phyloP scores from a whole-genome alignment of 1,140 invertebrate genomes.

The Parasteatoda tepidariorum region DNA sequence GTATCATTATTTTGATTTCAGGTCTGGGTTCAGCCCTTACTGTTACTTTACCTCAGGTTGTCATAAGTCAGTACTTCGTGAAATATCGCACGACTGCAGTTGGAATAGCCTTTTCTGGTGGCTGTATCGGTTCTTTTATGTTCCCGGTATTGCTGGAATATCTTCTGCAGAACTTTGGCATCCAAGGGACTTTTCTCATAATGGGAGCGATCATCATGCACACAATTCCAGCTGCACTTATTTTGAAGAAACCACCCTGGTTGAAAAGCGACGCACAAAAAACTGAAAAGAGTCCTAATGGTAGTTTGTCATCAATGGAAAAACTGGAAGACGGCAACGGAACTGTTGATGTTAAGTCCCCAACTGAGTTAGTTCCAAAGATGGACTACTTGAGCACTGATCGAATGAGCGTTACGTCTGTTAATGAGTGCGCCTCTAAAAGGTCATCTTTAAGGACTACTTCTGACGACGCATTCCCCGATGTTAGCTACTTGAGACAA shows the following conservation, averaged over 20 bases:
- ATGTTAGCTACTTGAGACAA: background rate
- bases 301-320: background rate
- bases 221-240: conserved; percentile 66
- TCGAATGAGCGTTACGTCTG: too few species aligned
- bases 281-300: too few species aligned
- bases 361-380: background rate
- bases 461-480: background rate
- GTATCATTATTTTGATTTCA: background rate
- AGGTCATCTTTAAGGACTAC: background rate
- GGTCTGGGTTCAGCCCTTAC: conserved; percentile 24
- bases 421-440: background rate
- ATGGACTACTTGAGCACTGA: background rate
- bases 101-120: conserved; percentile 66
- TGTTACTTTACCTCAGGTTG: conserved; percentile 59
- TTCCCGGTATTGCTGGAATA: conserved; percentile 66
- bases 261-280: background rate
- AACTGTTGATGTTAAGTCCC: background rate
- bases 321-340: background rate
- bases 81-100: conserved; percentile 40
- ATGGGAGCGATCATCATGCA: conserved; percentile 85
- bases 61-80: conserved; percentile 42
- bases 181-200: conserved; percentile 72
- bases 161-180: conserved; percentile 44
- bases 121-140: conserved; percentile 67
- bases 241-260: conserved; percentile 74